Base-by-base conservation (phyloP, 1,140 invertebrate genomes). In the Drosophila prosaltans region DNA sequence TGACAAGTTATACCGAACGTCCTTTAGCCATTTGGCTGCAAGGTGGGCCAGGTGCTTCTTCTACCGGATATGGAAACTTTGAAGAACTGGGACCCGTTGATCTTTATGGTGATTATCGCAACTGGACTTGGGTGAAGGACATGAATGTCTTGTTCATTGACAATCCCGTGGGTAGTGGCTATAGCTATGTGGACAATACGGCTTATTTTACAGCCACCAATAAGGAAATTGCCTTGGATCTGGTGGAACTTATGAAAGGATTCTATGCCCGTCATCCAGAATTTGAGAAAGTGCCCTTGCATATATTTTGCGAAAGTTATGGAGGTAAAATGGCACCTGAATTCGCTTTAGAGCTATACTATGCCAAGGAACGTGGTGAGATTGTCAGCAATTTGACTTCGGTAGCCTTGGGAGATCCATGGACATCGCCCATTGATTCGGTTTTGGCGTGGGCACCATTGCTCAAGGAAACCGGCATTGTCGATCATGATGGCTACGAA, bases 321-420 rank as follows among this genome's bases (percentile, higher is more conserved):
- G 97, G 97, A 11, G 97, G 97, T 0, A 98, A 98, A 93, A 98
- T 98, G 96, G 95, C 96, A 0, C 94, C 95, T 7, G 96, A 97
- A 77, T 97, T 98, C 83, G 96, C 94, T 0, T 60, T 86, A n/a
- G 81, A 92, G 21, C 65, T 88, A 5, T 85, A 76, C 65, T 80
- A 97, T 95, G 95, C 95, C 48, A 94, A 96, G 73, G 73, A 94
- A 74, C 89, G 85, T 1, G 95, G 94, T 1, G 93, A 93, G 57
- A 94, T 98, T 1, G 93, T 93, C 26, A 95, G 94, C 48, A 96
- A 96, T 73, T 94, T 98, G 45, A 94, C 94, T 72, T 97, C 97
- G 1, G 94, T 98, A 9, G 96, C 95, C 0, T 93, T 98, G 85
- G 97, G 97, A 2, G 97, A 98, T 91, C 95, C 96, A 0, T 98